Evolutionary conservation across 2,113 vertebrate genomes (phyloP).

Genomic region (Stomatorhinus ivindoensis): DNA sequence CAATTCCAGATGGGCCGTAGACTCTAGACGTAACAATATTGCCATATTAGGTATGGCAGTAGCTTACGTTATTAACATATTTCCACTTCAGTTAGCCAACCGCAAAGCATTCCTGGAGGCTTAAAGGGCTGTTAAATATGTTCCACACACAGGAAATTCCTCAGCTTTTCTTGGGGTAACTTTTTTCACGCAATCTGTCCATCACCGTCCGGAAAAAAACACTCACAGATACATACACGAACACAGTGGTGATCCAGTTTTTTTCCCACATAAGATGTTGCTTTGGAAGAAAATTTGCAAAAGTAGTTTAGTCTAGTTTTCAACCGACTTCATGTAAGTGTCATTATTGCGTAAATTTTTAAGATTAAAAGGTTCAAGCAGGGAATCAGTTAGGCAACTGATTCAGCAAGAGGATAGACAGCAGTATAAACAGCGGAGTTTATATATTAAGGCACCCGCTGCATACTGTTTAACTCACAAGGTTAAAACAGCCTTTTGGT

Average conservation of each 20-base stretch:
- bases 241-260: conserved; percentile 54
- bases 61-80: conserved; percentile 98
- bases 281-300: conserved; percentile 41
- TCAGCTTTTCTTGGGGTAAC: conserved; percentile 68
- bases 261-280: conserved; percentile 56
- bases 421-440: neutral
- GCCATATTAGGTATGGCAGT: conserved; percentile 99
- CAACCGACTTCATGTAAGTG: conserved; percentile 54
- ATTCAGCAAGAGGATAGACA: neutral
- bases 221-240: conserved; percentile 47
- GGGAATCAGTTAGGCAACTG: neutral
- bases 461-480: neutral
- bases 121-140: conserved; percentile 94
- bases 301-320: conserved; percentile 42
- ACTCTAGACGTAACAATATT: conserved; percentile 97
- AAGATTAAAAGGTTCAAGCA: conserved; percentile 38
- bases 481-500: neutral
- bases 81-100: conserved; percentile 85
- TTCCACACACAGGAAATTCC: conserved; percentile 90
- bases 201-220: conserved; percentile 64
- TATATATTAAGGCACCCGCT: neutral
- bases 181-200: conserved; percentile 85
- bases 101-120: conserved; percentile 89
- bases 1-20: conserved; percentile 91
- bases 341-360: conserved; percentile 52